Evolutionary conservation across 2,113 vertebrate genomes (phyloP), one percentile per base, ranked within the genome.

Genomic region (Piaya cayana): DNA sequence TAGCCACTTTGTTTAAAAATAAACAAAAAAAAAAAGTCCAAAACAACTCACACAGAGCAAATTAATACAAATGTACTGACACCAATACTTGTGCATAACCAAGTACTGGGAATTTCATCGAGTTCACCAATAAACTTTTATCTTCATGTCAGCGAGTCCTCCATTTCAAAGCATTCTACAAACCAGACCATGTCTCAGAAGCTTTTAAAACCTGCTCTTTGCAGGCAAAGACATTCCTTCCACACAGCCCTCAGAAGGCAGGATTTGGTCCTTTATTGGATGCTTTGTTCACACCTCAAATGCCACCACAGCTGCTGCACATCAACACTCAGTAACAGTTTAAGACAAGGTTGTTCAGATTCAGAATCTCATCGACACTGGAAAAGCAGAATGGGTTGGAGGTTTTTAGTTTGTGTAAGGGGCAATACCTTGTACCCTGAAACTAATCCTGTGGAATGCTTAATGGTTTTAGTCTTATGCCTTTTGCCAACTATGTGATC

Each of bases 131-230:
- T 52, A 86, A 64, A 63, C 14, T 63, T 45, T 19, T 29, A 63
- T 20, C n/a, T n/a, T 12, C 37, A 14, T 2, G 1, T 43, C 55
- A 64, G n/a, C 0, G 0, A 62, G 15, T 11, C 21, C 72, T 65
- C 58, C 6, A 52, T 36, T 55, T 52, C 62, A 59, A 34, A 60
- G 11, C 7, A 32, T 11, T 42, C 74, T n/a, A 17, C 52, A 82
- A 64, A n/a, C 18, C 83, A 78, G 39, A 30, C 5, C 16, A 13
- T 1, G 0, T 11, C 64, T 71, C 53, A 12, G 47, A 37, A 56
- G 16, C 14, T 39, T 63, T 18, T 37, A 50, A 92, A 75, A 30
- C 22, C 21, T 43, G 18, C 19, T 2, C 1, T 14, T 36, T n/a
- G 4, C 18, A 80, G 39, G 5, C n/a, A 69, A n/a, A 93, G 26